phyloP scores from a whole-genome alignment of 2,888 invertebrate species.

The Cephus runcator region DNA sequence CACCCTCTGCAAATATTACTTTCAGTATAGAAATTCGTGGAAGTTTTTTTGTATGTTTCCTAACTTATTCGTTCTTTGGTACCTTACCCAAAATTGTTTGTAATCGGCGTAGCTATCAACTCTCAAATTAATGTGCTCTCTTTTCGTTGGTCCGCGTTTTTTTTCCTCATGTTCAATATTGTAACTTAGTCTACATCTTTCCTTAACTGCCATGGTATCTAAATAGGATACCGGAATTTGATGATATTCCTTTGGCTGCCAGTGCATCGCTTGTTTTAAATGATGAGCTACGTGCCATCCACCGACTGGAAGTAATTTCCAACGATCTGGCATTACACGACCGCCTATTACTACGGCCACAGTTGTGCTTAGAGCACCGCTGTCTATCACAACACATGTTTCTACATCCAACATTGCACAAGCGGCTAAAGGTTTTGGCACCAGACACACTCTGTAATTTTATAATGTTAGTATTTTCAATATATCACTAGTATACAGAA shows the following conservation, averaged over 20 bases:
- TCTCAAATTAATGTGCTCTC: slow-evolving; percentile 56
- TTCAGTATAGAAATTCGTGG: slow-evolving; percentile 6
- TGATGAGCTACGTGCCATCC: slow-evolving; percentile 65
- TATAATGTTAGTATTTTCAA: background rate
- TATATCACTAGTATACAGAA: background rate
- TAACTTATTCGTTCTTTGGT: background rate
- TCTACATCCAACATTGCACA: slow-evolving; percentile 62
- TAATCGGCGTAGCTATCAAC: slow-evolving; percentile 58
- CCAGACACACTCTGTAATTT: slow-evolving; percentile 57
- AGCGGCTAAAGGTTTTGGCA: slow-evolving; percentile 63
- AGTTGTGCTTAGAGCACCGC: slow-evolving; percentile 64
- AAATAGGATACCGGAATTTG: slow-evolving; percentile 63
- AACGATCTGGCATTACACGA: slow-evolving; percentile 59
- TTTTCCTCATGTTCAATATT: slow-evolving; percentile 60
- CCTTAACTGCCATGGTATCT: slow-evolving; percentile 62
- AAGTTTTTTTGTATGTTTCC: background rate
- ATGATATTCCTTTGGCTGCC: slow-evolving; percentile 61
- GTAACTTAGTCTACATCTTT: slow-evolving; percentile 61
- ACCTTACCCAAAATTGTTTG: slow-evolving; percentile 56
- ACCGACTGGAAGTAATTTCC: slow-evolving; percentile 62
- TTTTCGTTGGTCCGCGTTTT: slow-evolving; percentile 41
- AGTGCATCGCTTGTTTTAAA: slow-evolving; percentile 61
- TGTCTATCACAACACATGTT: slow-evolving; percentile 65
- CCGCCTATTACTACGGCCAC: slow-evolving; percentile 64
- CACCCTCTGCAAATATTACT: slow-evolving; percentile 50